A percentile compares a stretch with the other conserved stretches of the same genome.
Conservation (phyloP, 1,140 invertebrate genomes). For the Lethrus apterus region DNA sequence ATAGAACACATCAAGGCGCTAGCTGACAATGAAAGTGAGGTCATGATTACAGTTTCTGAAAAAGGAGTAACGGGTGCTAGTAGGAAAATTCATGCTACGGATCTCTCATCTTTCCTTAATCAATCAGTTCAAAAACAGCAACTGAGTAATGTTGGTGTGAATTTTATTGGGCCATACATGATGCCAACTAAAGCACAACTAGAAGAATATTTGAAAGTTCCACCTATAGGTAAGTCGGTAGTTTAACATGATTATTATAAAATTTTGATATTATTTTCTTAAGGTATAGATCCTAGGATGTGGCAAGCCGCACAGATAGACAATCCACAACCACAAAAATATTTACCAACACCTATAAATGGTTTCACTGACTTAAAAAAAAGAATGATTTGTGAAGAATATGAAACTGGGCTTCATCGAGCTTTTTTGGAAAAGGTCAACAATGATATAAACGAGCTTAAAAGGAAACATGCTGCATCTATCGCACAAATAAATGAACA, state of each 20-base stretch:
- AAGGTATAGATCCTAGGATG: slow-evolving; percentile 67
- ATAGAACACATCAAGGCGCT: slow-evolving; percentile 69
- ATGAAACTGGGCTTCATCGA: slow-evolving; percentile 71
- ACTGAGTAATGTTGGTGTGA: slow-evolving; percentile 57
- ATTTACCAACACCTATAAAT: slow-evolving; percentile 87
- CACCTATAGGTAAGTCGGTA: slow-evolving; percentile 70
- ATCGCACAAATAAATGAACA: slow-evolving; percentile 66
- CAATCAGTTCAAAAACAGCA: slow-evolving; percentile 62
- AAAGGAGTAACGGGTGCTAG: slow-evolving; percentile 57
- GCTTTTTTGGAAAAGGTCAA: slow-evolving; percentile 67
- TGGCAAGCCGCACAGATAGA: slow-evolving; percentile 89
- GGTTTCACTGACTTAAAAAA: slow-evolving; percentile 81
- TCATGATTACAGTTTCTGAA: slow-evolving; percentile 67
- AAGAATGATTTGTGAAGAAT: slow-evolving; percentile 73
- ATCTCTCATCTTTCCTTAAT: slow-evolving; percentile 61
- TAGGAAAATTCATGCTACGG: slow-evolving; percentile 67
- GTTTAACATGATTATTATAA: not conserved
- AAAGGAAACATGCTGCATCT: slow-evolving; percentile 62
- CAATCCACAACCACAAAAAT: slow-evolving; percentile 82
- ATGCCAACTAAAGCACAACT: slow-evolving; percentile 66
- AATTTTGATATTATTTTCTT: slow-evolving; percentile 17
- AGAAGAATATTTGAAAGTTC: slow-evolving; percentile 82
- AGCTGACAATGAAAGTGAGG: slow-evolving; percentile 68
- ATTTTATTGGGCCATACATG: slow-evolving; percentile 49
- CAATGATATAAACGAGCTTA: slow-evolving; percentile 66